Evolutionary conservation across 2,797 vertebrate genomes (phyloP).

Genomic region (Dryobates pubescens): DNA sequence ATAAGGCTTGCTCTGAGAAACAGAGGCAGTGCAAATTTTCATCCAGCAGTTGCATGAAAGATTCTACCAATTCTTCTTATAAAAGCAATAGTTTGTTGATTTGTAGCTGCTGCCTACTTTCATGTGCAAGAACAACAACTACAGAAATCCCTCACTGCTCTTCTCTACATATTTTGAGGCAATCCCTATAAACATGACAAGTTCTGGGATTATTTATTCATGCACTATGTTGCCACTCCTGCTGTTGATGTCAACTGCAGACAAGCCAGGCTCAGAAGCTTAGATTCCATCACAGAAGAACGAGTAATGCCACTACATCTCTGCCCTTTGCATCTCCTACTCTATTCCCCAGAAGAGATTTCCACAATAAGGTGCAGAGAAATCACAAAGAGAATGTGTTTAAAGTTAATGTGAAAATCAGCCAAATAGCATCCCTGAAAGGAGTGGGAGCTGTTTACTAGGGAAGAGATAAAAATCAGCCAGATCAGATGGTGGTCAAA

Average conservation of each 20-base stretch:
- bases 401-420: constrained; percentile 60
- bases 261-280: constrained; percentile 34
- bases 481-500: neutral
- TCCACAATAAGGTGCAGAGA: neutral
- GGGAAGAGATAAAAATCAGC: neutral
- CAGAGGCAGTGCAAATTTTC: constrained; percentile 16
- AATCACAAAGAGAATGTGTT: constrained; percentile 53
- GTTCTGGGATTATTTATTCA: neutral
- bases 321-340: neutral
- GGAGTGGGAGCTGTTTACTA: constrained; percentile 17
- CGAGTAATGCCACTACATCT: neutral
- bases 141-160: constrained; percentile 30
- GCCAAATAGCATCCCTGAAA: neutral
- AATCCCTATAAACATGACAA: constrained; percentile 14
- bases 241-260: constrained; percentile 20
- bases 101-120: constrained; percentile 45
- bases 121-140: constrained; percentile 21
- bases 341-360: constrained; percentile 22
- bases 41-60: neutral
- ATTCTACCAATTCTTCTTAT: constrained; percentile 35
- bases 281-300: neutral
- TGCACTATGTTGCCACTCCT: neutral
- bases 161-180: constrained; percentile 44
- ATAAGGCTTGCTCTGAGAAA: constrained; percentile 3
- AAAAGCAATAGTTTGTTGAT: neutral